phyloP scores from a whole-genome alignment of 2,888 invertebrate genomes.

The Aphidius colemani region DNA sequence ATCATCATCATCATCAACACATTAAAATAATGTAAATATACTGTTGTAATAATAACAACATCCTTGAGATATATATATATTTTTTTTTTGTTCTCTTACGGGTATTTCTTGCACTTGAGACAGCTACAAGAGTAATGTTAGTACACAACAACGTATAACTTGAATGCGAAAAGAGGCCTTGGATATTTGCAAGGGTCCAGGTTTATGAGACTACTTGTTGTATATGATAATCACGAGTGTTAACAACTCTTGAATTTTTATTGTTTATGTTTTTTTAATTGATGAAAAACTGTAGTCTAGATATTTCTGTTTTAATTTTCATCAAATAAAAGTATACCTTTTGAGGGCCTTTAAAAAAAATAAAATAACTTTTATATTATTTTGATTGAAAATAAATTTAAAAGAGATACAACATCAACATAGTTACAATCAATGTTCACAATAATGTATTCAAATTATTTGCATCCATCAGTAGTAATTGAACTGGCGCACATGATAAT shows the following conservation, averaged over 20 bases:
- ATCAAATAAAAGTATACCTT: too few relatives aligned
- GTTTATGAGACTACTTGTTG: slow-evolving; percentile 5
- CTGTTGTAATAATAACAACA: background rate
- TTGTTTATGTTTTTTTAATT: background rate
- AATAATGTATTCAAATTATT: too few relatives aligned
- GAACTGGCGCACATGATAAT: too few relatives aligned
- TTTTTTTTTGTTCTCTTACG: background rate
- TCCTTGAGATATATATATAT: background rate
- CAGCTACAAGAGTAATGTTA: slow-evolving; percentile 13
- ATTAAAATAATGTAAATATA: too few relatives aligned
- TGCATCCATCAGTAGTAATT: too few relatives aligned
- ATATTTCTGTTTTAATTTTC: too few relatives aligned
- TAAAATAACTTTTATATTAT: too few relatives aligned
- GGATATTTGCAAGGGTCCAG: slow-evolving; percentile 6
- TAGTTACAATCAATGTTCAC: too few relatives aligned
- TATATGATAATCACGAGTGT: slow-evolving; percentile 8
- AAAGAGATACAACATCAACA: background rate
- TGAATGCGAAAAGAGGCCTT: slow-evolving; percentile 15
- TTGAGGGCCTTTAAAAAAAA: too few relatives aligned
- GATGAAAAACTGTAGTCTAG: too few relatives aligned
- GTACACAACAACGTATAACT: slow-evolving; percentile 16
- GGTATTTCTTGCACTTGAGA: slow-evolving; percentile 14
- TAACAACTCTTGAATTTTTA: background rate
- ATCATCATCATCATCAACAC: too few relatives aligned
- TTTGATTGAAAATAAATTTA: background rate